Conservation (phyloP, 1,140 invertebrate species). For the Schlechtendalia chinensis region DNA sequence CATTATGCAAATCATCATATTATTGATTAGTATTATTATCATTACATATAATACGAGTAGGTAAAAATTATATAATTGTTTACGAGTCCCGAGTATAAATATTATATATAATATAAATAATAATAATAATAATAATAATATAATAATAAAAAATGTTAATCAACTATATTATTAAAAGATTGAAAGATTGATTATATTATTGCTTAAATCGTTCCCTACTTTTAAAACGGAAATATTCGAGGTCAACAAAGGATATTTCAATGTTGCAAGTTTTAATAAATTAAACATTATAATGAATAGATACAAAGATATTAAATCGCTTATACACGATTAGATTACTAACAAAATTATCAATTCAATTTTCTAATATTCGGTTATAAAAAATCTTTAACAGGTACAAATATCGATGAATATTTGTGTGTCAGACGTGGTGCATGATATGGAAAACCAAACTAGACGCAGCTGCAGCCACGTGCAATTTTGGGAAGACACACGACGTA, state of each 20-base stretch:
- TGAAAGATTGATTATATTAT: conserved; percentile 13
- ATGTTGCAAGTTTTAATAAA: background rate
- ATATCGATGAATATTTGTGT: background rate
- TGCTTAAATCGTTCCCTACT: conserved; percentile 7
- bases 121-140: no score
- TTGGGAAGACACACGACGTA: no score
- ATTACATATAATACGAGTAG: background rate
- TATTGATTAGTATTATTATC: no score
- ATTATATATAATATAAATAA: no score
- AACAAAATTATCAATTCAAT: background rate
- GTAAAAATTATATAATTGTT: background rate
- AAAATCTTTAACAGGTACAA: background rate
- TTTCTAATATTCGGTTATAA: conserved; percentile 1
- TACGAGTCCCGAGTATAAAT: conserved; percentile 11
- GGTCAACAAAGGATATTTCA: background rate
- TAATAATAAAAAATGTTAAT: conserved; percentile 27
- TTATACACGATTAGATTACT: background rate
- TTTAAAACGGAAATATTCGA: background rate
- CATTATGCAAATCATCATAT: background rate
- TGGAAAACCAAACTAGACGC: no score
- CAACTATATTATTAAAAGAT: conserved; percentile 5
- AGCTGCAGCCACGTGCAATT: no score
- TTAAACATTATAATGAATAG: background rate
- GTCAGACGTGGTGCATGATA: no score
- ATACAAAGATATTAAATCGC: no score